Evolutionary conservation across 1,140 invertebrate genomes (phyloP).

Genomic region (Drosophila kohkoa): DNA sequence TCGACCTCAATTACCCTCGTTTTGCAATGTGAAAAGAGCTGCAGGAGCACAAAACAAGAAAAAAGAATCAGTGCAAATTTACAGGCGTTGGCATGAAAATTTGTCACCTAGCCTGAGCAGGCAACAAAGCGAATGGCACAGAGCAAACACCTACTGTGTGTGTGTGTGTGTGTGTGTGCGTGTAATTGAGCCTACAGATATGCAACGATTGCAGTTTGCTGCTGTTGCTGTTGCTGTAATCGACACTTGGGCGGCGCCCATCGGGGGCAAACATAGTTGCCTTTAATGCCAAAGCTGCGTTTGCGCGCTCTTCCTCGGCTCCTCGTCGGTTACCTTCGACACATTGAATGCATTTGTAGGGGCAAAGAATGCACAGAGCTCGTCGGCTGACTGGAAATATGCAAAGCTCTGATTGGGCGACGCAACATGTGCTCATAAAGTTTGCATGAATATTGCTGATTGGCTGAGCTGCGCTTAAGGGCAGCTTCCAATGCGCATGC

Average conservation of each 20-base stretch:
- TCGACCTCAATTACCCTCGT: slow-evolving; percentile 82
- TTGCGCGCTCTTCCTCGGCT: slow-evolving; percentile 57
- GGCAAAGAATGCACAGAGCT: slow-evolving; percentile 44
- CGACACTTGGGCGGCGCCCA: slow-evolving; percentile 77
- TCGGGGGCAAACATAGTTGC: slow-evolving; percentile 66
- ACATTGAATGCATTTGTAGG: slow-evolving; percentile 59
- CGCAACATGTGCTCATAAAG: slow-evolving; percentile 53
- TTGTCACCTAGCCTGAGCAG: slow-evolving; percentile 72
- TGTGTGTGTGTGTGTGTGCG: slow-evolving; percentile 11
- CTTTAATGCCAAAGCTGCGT: slow-evolving; percentile 40
- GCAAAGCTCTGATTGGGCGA: slow-evolving; percentile 63
- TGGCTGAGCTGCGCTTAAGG: slow-evolving; percentile 60
- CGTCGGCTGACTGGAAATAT: slow-evolving; percentile 69
- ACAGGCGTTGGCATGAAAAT: slow-evolving; percentile 80
- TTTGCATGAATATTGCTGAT: slow-evolving; percentile 53
- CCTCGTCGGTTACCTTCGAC: neutral
- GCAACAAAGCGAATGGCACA: slow-evolving; percentile 42
- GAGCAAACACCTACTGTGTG: slow-evolving; percentile 63
- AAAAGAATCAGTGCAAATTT: slow-evolving; percentile 76
- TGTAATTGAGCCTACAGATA: slow-evolving; percentile 78
- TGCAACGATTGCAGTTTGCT: slow-evolving; percentile 64
- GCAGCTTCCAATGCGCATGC: slow-evolving; percentile 71
- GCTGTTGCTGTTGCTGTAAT: slow-evolving; percentile 71
- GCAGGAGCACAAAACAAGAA: slow-evolving; percentile 15
- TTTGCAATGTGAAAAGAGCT: slow-evolving; percentile 58